Evolutionary conservation across 2,797 vertebrate genomes (phyloP), one percentile per base, ranked within the genome.

Genomic region (Acanthopagrus latus): DNA sequence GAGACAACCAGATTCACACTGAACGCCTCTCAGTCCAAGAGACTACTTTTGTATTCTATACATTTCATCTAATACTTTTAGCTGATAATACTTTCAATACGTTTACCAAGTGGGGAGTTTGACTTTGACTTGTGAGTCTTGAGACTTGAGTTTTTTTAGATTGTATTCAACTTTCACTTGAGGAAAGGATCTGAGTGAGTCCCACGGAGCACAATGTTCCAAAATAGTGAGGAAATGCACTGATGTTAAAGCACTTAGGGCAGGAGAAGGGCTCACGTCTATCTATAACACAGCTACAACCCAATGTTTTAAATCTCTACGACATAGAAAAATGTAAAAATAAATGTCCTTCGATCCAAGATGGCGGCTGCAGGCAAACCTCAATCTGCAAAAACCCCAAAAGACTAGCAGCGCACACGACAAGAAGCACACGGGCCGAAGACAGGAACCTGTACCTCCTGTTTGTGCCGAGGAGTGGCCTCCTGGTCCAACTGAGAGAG

Each of bases 381-480:
- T 58, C 27, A 50, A 33, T 59, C 47, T 62, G 48, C 59, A 44
- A 41, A 80, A 62, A 20, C 1, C 2, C 10, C 47, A 20, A 33
- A 60, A 59, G 54, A 65, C 27, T 46, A 60, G 68, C 21, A 11
- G 47, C 25, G 78, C 52, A 72, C 60, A 72, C 0, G 38, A 72
- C 48, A 60, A 52, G 57, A 68, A 84, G 55, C 52, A 64, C 55
- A 76, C 79, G 62, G 54, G 60, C 59, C 23, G 11, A 85, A 81
- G 64, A 48, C 72, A 71, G 73, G 71, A 80, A 86, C 58, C 74
- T 89, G 96, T 98, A 99, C 98, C 97, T 99, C 97, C 96, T 97
- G 97, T 90, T 99, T 97, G 96, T 97, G 97, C 92, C 96, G 96
- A 89, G 97, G 97, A 81, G 96, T 98, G 93, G 96, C 95, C 95